Percentiles rank a stretch among this genome's conserved stretches.
phyloP scores from a whole-genome alignment of 1,140 invertebrate genomes.

The Stenopsyche tienmushanensis region DNA sequence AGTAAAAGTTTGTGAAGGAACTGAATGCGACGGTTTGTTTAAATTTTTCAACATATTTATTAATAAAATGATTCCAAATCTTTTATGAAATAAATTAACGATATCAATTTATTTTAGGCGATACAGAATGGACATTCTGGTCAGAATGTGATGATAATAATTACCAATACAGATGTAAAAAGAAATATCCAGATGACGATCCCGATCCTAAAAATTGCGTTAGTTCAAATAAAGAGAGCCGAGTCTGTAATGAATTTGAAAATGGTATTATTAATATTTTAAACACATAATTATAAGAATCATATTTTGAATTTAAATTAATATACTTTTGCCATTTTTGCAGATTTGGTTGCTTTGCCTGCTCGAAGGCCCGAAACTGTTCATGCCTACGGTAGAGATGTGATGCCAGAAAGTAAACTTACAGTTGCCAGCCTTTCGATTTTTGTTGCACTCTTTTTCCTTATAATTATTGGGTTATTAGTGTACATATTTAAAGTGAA shows the following conservation, averaged over 20 bases:
- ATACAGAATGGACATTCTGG: slow-evolving; percentile 67
- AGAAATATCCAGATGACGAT: slow-evolving; percentile 60
- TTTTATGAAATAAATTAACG: neutral
- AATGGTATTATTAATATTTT: slow-evolving; percentile 10
- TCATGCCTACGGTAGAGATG: slow-evolving; percentile 44
- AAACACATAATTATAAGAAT: neutral
- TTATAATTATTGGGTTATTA: slow-evolving; percentile 48
- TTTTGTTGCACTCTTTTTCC: slow-evolving; percentile 56
- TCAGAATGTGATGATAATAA: slow-evolving; percentile 64
- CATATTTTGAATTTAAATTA: neutral
- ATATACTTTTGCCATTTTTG: slow-evolving; percentile 32
- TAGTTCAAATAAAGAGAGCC: neutral
- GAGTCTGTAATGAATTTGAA: neutral
- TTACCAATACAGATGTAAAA: slow-evolving; percentile 65
- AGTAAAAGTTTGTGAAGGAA: slow-evolving; percentile 57
- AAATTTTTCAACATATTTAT: slow-evolving; percentile 54
- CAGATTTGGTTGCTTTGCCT: slow-evolving; percentile 52
- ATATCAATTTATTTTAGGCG: neutral
- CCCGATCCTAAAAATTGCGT: slow-evolving; percentile 56
- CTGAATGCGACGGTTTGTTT: slow-evolving; percentile 58
- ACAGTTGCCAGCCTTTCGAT: slow-evolving; percentile 60
- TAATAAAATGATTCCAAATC: neutral
- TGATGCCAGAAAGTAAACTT: slow-evolving; percentile 50
- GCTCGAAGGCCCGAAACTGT: slow-evolving; percentile 43
- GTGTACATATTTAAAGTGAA: neutral